Evolutionary conservation across 1,140 invertebrate genomes (phyloP), one percentile per base, ranked within the genome.

Genomic region (Bombus balteatus): DNA sequence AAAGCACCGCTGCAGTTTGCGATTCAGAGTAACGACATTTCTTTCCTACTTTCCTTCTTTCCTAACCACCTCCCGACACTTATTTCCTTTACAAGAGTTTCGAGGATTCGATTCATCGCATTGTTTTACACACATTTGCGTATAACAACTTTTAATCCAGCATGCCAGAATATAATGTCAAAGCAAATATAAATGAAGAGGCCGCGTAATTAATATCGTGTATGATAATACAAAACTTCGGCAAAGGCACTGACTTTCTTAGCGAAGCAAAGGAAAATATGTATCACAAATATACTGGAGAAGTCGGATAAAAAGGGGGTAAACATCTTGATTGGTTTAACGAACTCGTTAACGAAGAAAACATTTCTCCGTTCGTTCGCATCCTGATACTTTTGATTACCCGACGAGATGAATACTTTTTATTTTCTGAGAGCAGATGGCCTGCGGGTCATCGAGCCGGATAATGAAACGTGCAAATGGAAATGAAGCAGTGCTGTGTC

Each of bases 391-490:
- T 90, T 83, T 90, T 90, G 81, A 87, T 85, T 87, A 90, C 75
- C 71, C 47, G 76, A 77, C 70, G 78, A 83, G 79, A 83, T 82
- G 86, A 85, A 83, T 90, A 80, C 83, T 90, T 90, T 90, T 90
- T 90, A 82, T 65, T 82, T 84, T 83, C 81, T 83, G 80, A 71
- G 83, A 79, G 74, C 43, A 65, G 88, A 88, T 83, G 80, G 86
- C 83, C 86, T 70, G 84, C 78, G 80, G 89, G 86, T 92, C 91
- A 92, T 92, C 91, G 89, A 90, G 85, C 86, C 83, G 86, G 88
- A 92, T 92, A 92, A 92, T 92, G 89, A 92, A 92, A 92, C 91
- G 90, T 91, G 91, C 91, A 92, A 92, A 92, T 92, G 91, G 88
- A 92, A 92, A 92, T 92, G 91, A 92, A 89, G 88, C 89, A 81